Evolutionary conservation across 2,888 invertebrate species (phyloP), one percentile per base, ranked within the genome.

Genomic region (Dicycla oo): DNA sequence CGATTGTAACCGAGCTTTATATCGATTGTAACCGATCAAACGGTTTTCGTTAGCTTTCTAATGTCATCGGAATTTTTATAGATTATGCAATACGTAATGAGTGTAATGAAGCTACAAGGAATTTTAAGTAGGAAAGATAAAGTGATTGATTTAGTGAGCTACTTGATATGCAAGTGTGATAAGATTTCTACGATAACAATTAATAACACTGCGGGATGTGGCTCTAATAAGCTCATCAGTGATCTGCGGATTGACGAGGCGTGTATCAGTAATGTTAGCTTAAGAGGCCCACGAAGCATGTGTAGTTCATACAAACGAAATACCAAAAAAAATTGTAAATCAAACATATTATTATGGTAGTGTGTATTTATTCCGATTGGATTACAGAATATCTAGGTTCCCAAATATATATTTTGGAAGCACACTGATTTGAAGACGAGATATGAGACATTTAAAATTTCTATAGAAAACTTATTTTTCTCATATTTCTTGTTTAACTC

Each of bases 101-200:
- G 51, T 45, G 65, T 81, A 80, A 81, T 75, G 70, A 78, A 70
- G 63, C 53, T n/a, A 69, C 65, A 56, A 70, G 68, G 80, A 84
- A 84, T 85, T 83, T 82, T 78, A 85, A 85, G 53, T 72, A 67
- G 60, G 49, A 49, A 63, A 77, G 83, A 81, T 81, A 80, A 81
- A 71, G 56, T 66, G 77, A 82, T 79, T 68, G 73, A 80, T 81
- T 80, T 83, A 75, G 57, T 80, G 51, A 69, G 58, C 84, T 77
- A 74, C 65, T 82, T 80, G 63, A 70, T 85, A 84, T 82, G 82
- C 78, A 78, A 74, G 60, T 61, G 67, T 78, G 83, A 82, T 82
- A 84, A 82, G 72, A 73, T 73, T 69, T 72, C 45, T n/a, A 62
- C 67, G 70, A 73, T 78, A 72, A 69, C 47, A 66, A 69, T 84